A percentile compares a stretch with the other conserved stretches of the same genome.
Conservation (phyloP, 1,140 invertebrate genomes). For the Ceratoteleas bidentatus region DNA sequence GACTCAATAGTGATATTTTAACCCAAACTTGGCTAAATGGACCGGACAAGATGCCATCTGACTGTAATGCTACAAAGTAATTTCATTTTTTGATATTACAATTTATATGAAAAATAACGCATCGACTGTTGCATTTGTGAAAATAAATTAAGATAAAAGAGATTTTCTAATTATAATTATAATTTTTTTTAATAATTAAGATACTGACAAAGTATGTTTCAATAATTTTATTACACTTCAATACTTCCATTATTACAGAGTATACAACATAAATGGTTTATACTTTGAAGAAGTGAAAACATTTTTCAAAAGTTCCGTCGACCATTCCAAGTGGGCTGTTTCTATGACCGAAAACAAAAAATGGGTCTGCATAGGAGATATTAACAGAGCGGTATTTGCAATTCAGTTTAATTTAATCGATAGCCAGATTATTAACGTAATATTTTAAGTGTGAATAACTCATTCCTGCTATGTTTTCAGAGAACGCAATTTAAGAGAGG, state of each 20-base stretch:
- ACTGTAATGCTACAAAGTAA: conserved; percentile 82
- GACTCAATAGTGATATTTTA: conserved; percentile 86
- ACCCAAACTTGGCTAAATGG: conserved; percentile 96
- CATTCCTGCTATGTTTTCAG: conserved; percentile 72
- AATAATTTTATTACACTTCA: not conserved
- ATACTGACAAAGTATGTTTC: no score
- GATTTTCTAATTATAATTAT: no score
- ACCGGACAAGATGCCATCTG: conserved; percentile 85
- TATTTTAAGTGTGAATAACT: not conserved
- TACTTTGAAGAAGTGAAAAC: conserved; percentile 81
- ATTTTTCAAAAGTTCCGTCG: conserved; percentile 87
- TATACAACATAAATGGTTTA: conserved; percentile 86
- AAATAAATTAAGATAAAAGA: no score
- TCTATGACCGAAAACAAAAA: conserved; percentile 77
- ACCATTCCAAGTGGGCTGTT: conserved; percentile 97
- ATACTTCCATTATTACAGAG: conserved; percentile 83
- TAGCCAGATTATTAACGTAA: not conserved
- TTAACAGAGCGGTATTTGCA: conserved; percentile 91
- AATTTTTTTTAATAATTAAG: no score
- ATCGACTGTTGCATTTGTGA: no score
- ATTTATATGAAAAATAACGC: no score
- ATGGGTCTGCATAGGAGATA: conserved; percentile 95
- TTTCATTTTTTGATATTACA: no score
- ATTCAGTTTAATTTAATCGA: conserved; percentile 22
- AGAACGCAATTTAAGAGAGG: conserved; percentile 88